Conservation (phyloP, 2,888 invertebrate species). For the Limenitis camilla region DNA sequence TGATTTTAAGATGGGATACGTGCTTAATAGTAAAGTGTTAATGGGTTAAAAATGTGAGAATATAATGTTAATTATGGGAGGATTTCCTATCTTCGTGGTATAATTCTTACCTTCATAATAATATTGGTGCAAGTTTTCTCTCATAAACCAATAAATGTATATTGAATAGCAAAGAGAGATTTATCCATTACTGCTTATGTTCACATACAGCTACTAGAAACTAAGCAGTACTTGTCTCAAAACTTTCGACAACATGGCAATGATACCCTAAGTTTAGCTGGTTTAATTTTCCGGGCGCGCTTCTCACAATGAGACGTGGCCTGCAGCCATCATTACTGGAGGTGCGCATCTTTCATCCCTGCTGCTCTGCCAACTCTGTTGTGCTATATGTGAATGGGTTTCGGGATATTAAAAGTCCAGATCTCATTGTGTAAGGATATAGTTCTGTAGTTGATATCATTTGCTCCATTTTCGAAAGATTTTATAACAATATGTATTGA, state of each 20-base stretch:
- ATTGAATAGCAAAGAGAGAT: too few species aligned
- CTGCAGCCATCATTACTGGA: slow-evolving; percentile 57
- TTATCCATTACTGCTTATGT: too few species aligned
- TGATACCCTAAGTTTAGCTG: slow-evolving; percentile 42
- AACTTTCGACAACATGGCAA: not conserved
- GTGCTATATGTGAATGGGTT: slow-evolving; percentile 32
- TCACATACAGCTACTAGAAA: not conserved
- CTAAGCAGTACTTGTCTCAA: not conserved
- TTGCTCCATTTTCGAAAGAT: too few species aligned
- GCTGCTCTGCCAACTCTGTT: slow-evolving; percentile 34
- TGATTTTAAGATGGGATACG: too few species aligned
- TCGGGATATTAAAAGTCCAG: slow-evolving; percentile 27
- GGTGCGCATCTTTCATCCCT: slow-evolving; percentile 39
- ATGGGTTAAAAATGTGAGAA: too few species aligned
- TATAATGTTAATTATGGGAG: too few species aligned
- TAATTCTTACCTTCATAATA: too few species aligned
- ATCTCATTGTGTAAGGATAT: slow-evolving; percentile 19
- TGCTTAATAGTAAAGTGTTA: too few species aligned
- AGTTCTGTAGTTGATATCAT: slow-evolving; percentile 1
- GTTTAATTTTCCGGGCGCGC: slow-evolving; percentile 63
- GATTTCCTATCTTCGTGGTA: too few species aligned
- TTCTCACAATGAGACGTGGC: slow-evolving; percentile 50
- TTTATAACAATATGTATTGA: too few species aligned
- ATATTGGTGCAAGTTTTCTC: too few species aligned
- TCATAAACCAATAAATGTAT: too few species aligned